Conservation (phyloP, 2,888 invertebrate genomes). For the Lasioglossum figueresi region DNA sequence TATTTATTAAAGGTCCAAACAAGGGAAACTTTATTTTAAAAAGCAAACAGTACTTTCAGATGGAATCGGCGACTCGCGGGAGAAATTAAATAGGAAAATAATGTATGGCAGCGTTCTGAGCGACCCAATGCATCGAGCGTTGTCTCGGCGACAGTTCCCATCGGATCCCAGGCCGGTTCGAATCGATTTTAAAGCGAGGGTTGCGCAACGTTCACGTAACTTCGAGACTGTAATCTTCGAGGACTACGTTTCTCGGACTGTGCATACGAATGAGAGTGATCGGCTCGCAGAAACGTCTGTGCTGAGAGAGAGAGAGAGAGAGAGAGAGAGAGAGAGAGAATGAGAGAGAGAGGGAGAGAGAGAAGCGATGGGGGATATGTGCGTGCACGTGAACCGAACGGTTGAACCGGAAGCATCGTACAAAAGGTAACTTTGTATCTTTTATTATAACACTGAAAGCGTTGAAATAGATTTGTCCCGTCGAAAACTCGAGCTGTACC, state of each 20-base stretch:
- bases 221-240: constrained; percentile 45
- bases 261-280: constrained; percentile 14
- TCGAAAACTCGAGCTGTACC: constrained; percentile 25
- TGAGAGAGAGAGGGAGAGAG: background rate
- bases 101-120: background rate
- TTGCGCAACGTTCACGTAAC: background rate
- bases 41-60: background rate
- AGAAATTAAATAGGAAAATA: background rate
- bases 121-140: background rate
- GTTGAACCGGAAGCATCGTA: constrained; percentile 38
- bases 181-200: constrained; percentile 1
- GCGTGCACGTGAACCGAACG: constrained; percentile 18
- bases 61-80: background rate
- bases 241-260: background rate
- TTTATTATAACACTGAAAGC: constrained; percentile 64
- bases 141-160: background rate
- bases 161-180: background rate
- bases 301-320: background rate
- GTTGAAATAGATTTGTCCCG: constrained; percentile 62
- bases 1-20: background rate
- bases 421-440: constrained; percentile 66
- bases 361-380: constrained; percentile 6
- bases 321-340: background rate
- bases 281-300: background rate
- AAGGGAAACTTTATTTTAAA: background rate